Evolutionary conservation across 2,888 invertebrate genomes (phyloP), one percentile per base, ranked within the genome.

Genomic region (Germaria angustata): DNA sequence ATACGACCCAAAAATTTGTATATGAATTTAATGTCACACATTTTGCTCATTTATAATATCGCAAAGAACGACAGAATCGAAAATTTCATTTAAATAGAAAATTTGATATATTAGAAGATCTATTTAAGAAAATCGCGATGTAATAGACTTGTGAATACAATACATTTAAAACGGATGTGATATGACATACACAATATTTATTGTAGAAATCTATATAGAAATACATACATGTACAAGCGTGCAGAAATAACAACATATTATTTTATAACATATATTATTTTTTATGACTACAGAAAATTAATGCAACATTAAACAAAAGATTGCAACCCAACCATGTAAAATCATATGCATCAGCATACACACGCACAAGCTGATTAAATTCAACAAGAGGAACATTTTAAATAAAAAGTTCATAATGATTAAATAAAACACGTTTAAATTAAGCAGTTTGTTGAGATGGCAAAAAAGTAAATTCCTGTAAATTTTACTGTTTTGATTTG

Each of bases 101-200:
- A n/a, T n/a, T n/a, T n/a, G n/a, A n/a, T n/a, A n/a, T n/a, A n/a
- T n/a, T n/a, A n/a, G n/a, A n/a, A n/a, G n/a, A n/a, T n/a, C n/a
- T 57, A 71, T n/a, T 69, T n/a, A 34, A 44, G 39, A 5, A 4
- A 24, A 28, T 24, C 22, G 28, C 39, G 20, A 0, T 4, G 1
- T 20, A 20, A 5, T n/a, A 7, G 1, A n/a, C 28, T 9, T 46
- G 28, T 17, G 17, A 9, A 68, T 32, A 24, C 17, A 22, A 46
- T 61, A 46, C 24, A 32, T 61, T 46, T 57, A 39, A 53, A 81
- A 46, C 51, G 76, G 76, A 76, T 81, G 71, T 65, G 76, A 66
- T 81, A 71, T 77, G 71, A 36, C n/a, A 72, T 71, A 72, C 17
- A 72, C 76, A 76, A 77, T 77, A 81, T 76, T 81, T 44, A 76